A percentile compares a stretch with the other conserved stretches of the same genome.
Evolutionary conservation across 2,113 vertebrate species (phyloP).

Genomic region (Sceloporus tristichus): DNA sequence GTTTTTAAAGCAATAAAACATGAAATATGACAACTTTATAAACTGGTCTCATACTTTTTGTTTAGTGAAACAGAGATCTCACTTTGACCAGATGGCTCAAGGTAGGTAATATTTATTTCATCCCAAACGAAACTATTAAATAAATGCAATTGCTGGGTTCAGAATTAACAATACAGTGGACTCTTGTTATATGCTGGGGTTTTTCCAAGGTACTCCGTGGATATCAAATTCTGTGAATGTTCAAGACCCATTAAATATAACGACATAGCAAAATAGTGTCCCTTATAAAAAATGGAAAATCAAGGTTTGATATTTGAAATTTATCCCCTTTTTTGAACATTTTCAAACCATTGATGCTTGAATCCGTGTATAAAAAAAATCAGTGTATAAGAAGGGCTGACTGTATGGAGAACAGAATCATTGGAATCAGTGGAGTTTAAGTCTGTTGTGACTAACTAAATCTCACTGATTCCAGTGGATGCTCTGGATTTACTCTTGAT

Average conservation of each 20-base stretch:
- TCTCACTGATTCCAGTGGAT: not conserved
- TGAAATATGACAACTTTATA: not conserved
- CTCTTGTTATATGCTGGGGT: too few species aligned
- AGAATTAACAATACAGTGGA: not conserved
- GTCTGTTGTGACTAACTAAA: not conserved
- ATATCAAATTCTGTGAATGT: too few species aligned
- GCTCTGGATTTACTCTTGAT: not conserved
- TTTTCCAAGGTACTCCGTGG: too few species aligned
- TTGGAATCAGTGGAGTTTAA: not conserved
- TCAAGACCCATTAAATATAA: too few species aligned
- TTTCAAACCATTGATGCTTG: too few species aligned
- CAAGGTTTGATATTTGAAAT: too few species aligned
- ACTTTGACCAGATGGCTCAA: not conserved
- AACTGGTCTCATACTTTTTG: not conserved
- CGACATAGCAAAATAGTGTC: too few species aligned
- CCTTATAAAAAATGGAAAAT: too few species aligned
- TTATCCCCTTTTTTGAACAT: too few species aligned
- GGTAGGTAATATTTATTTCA: not conserved
- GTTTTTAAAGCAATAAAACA: slow-evolving; percentile 1
- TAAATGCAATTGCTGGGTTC: not conserved
- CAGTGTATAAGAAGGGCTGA: too few species aligned
- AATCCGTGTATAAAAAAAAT: too few species aligned
- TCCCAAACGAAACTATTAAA: not conserved
- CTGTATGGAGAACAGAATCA: too few species aligned
- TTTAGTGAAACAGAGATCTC: not conserved